Evolutionary conservation across 2,888 invertebrate species (phyloP).

Genomic region (Xestia c-nigrum): DNA sequence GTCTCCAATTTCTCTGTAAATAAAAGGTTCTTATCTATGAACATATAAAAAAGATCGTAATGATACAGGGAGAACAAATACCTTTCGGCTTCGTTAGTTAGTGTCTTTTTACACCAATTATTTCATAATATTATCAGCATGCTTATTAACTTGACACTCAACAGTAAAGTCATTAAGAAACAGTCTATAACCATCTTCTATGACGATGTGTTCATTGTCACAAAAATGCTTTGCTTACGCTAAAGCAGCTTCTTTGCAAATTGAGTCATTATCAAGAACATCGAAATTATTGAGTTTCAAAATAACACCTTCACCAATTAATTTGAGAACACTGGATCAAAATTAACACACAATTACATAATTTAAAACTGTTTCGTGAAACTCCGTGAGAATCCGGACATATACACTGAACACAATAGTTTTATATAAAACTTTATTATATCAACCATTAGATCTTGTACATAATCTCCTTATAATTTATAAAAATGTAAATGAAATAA

Average conservation of each 20-base stretch:
- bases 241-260: conserved; percentile 86
- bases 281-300: conserved; percentile 59
- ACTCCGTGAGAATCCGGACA: conserved; percentile 84
- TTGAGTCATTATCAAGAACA: conserved; percentile 65
- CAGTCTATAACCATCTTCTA: conserved; percentile 75
- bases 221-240: conserved; percentile 83
- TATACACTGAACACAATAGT: conserved; percentile 61
- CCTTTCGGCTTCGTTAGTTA: neutral
- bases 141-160: conserved; percentile 66
- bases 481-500: conserved; percentile 70
- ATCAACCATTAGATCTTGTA: conserved; percentile 57
- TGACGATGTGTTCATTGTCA: conserved; percentile 60
- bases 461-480: conserved; percentile 55
- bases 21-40: neutral
- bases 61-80: neutral
- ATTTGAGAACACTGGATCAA: conserved; percentile 62
- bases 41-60: neutral
- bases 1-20: neutral
- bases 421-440: conserved; percentile 54
- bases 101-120: neutral
- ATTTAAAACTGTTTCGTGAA: conserved; percentile 51
- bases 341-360: conserved; percentile 62
- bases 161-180: conserved; percentile 70
- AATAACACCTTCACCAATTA: conserved; percentile 67
- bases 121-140: conserved; percentile 67